phyloP scores from a whole-genome alignment of 2,797 vertebrate genomes.

The Parauchenoglanis ngamensis region DNA sequence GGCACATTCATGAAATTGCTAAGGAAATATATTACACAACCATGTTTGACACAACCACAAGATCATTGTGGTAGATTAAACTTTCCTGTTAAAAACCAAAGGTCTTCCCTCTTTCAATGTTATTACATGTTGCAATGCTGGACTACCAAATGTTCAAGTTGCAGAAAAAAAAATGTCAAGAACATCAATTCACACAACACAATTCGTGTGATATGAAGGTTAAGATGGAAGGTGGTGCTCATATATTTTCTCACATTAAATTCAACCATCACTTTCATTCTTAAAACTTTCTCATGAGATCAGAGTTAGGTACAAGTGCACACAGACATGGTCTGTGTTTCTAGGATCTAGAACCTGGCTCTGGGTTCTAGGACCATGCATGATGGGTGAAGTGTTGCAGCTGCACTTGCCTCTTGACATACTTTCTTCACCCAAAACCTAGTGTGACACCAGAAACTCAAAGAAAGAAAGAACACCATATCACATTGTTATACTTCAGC shows the following conservation, averaged over 20 bases:
- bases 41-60: background rate
- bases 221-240: background rate
- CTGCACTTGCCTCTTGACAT: background rate
- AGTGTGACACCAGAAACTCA: background rate
- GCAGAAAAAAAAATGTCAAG: background rate
- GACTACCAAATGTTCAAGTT: background rate
- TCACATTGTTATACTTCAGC: background rate
- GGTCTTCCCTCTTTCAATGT: background rate
- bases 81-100: slow-evolving; percentile 6
- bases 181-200: background rate
- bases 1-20: background rate
- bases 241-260: background rate
- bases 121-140: background rate
- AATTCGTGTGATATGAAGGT: background rate
- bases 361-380: background rate
- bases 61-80: background rate
- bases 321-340: background rate
- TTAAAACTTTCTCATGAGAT: background rate
- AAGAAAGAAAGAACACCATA: background rate
- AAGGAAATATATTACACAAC: slow-evolving; percentile 9
- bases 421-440: background rate
- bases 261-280: background rate
- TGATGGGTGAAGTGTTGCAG: background rate
- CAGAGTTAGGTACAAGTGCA: background rate
- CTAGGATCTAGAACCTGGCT: too few relatives aligned